Base-by-base conservation (phyloP, 2,113 vertebrate species). In the Lanius ludovicianus region DNA sequence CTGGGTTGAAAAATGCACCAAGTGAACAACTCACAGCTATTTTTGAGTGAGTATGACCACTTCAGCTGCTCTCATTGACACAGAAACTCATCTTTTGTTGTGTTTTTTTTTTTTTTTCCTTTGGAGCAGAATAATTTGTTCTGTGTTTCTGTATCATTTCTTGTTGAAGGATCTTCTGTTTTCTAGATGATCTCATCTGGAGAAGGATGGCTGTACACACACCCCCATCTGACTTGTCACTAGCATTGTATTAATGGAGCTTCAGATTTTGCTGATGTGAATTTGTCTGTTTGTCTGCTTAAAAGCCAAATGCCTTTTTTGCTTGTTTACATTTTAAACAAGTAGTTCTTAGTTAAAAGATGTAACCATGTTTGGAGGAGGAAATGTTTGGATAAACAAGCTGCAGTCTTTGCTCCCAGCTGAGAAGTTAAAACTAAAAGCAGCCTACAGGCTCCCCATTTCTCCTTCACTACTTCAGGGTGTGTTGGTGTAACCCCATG, bases 1-100 rank as follows among this genome's bases (percentile, higher is more conserved):
- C 98, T 11, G 99, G 99, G 9, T 44, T 99, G 47, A 98, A 98
- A 96, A 98, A 98, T 16, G 97, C 98, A 9, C 99, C 99, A 2
- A 99, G 98, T 24, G 99, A 99, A 14, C 97, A 98, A 18, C 98
- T 99, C 60, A 13, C 94, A 49, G 93, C 96, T 79, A 98, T 99
- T 87, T 99, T 99, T 94, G 98, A 98, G 99, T 99, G 95, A 97
- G 98, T 93, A 44, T 3, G 1, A 60, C 33, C 10, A 2, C 35
- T 52, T 44, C 28, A 30, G 17, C 74, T 80, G 39, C 63, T 75
- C 30, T 37, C n/a, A 3, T 25, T 3, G n/a, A 44, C 22, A 28
- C 2, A 5, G 15, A 33, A n/a, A 25, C 46, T 50, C 25, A 10
- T 33, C 46, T 67, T 49, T 30, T 14, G 23, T 24, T 23, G 41